Evolutionary conservation across 53 echinoderm and acorn worm genomes (phyloP).

Genomic region (Stichopus horrens): DNA sequence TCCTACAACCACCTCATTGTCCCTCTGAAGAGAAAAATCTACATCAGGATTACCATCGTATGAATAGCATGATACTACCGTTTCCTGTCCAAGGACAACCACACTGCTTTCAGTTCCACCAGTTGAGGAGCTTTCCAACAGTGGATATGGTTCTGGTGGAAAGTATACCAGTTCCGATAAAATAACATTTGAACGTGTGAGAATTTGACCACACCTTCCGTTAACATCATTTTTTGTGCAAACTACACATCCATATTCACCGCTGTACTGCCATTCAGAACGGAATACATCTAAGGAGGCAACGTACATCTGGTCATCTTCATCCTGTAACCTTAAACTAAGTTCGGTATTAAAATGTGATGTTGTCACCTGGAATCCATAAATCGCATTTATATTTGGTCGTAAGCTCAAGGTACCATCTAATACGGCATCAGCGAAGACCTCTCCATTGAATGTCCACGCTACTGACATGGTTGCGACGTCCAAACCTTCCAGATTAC

Average conservation of each 20-base stretch:
- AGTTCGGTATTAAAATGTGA: background rate
- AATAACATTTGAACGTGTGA: background rate
- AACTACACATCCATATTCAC: conserved; percentile 21
- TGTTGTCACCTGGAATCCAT: background rate
- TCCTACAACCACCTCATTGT: background rate
- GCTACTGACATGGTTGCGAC: background rate
- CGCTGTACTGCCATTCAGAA: background rate
- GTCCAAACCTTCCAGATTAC: background rate
- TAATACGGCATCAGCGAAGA: conserved; percentile 24
- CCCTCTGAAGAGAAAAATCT: background rate
- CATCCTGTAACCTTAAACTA: background rate
- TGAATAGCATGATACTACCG: conserved; percentile 27
- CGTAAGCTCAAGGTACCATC: background rate
- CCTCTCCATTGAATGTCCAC: conserved; percentile 14
- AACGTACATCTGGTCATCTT: background rate
- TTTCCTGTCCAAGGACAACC: background rate
- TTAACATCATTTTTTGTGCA: background rate
- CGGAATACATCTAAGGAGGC: conserved; percentile 8
- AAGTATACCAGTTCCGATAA: background rate
- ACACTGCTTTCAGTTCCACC: background rate
- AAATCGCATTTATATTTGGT: background rate
- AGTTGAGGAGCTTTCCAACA: background rate
- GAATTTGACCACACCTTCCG: conserved; percentile 19
- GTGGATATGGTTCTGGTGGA: conserved; percentile 35
- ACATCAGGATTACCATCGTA: conserved; percentile 11